These are phyloP conservation scores for Drosophila orosa DNA, from an alignment of 1,140 invertebrate genomes.

Conservation along the genomic window DNA sequence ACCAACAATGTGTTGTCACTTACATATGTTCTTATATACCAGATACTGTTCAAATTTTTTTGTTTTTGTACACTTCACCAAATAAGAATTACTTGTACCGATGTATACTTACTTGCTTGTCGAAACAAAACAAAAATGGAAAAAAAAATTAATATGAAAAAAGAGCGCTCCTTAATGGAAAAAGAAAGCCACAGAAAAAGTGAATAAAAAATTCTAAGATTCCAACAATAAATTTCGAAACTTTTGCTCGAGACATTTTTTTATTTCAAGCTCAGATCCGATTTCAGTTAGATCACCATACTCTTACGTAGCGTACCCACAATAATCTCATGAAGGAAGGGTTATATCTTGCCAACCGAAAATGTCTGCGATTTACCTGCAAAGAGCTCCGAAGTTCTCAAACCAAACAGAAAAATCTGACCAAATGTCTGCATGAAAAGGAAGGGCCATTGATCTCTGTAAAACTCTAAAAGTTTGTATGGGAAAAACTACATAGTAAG, in stretches of 20 bases:
- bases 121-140: slow-evolving; percentile 43
- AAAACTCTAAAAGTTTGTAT: slow-evolving; percentile 29
- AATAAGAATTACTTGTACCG: slow-evolving; percentile 51
- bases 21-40: slow-evolving; percentile 45
- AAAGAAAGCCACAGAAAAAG: slow-evolving; percentile 57
- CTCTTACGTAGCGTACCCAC: slow-evolving; percentile 25
- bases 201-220: slow-evolving; percentile 62
- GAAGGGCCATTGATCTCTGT: slow-evolving; percentile 28
- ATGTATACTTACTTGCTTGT: slow-evolving; percentile 59
- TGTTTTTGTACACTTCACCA: slow-evolving; percentile 63
- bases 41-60: slow-evolving; percentile 57
- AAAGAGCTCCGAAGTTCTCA: slow-evolving; percentile 16
- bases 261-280: slow-evolving; percentile 74
- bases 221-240: slow-evolving; percentile 74
- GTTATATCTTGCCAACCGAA: slow-evolving; percentile 26
- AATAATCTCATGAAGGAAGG: slow-evolving; percentile 47
- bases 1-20: slow-evolving; percentile 50
- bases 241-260: slow-evolving; percentile 67
- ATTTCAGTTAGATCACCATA: slow-evolving; percentile 66
- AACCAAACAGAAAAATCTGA: slow-evolving; percentile 14
- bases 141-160: slow-evolving; percentile 51
- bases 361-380: slow-evolving; percentile 2
- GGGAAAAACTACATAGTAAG: slow-evolving; percentile 12
- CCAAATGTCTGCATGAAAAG: slow-evolving; percentile 13
- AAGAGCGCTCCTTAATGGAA: slow-evolving; percentile 59